Conservation (phyloP, 2,113 vertebrate genomes). For the Nesogale talazaci region DNA sequence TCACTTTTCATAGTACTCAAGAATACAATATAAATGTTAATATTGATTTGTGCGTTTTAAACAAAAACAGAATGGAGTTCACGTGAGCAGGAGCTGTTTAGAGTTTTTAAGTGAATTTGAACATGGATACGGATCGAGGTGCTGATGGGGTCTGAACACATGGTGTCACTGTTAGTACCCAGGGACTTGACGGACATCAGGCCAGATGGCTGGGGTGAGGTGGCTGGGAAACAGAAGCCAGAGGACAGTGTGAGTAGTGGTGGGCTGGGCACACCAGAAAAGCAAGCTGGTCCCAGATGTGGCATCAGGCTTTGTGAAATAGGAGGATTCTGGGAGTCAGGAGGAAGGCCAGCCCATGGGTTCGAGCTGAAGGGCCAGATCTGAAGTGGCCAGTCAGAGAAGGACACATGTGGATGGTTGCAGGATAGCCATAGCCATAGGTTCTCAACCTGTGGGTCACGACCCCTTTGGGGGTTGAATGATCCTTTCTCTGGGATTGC, state of each 20-base stretch:
- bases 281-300: not conserved
- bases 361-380: not conserved
- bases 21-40: not conserved
- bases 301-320: not conserved
- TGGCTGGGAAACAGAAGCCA: not conserved
- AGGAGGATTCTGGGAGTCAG: not conserved
- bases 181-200: not conserved
- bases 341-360: not conserved
- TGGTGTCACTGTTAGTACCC: not conserved
- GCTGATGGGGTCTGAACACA: not conserved
- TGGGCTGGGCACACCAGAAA: not conserved
- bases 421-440: too few relatives aligned
- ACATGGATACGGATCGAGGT: not conserved
- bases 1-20: not conserved
- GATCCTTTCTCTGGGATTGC: too few relatives aligned
- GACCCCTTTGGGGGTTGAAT: too few relatives aligned
- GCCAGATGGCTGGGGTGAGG: too few relatives aligned
- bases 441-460: too few relatives aligned
- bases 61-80: constrained; percentile 17
- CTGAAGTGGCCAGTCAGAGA: not conserved
- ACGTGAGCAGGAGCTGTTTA: not conserved
- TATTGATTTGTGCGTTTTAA: constrained; percentile 10
- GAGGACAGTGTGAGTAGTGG: not conserved
- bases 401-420: too few relatives aligned
- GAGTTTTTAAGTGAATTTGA: not conserved